Percentiles rank a stretch among this genome's conserved stretches.
These are phyloP conservation scores for Andricus quercusramuli DNA, from an alignment of 2,888 invertebrate species.

Conservation along the genomic window DNA sequence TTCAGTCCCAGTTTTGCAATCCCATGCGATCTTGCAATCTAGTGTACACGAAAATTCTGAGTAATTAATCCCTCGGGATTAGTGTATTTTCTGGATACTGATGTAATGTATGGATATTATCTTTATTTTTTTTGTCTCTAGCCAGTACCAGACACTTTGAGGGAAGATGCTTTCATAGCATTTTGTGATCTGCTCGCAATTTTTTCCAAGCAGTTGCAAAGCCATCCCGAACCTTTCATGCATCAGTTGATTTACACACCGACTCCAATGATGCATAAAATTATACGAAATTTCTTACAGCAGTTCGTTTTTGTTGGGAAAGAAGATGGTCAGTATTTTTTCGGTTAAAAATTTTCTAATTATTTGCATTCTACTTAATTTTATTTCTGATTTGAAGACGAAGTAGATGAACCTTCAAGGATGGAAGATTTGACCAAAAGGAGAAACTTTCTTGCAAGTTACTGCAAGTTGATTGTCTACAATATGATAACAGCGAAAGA, in stretches of 20 bases:
- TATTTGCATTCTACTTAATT: background rate
- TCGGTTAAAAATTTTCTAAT: background rate
- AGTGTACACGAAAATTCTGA: too few species aligned
- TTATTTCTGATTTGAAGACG: conserved; percentile 80
- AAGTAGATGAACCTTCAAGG: conserved; percentile 95
- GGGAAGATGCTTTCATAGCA: conserved; percentile 90
- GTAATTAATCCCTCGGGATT: too few species aligned
- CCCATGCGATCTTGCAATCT: too few species aligned
- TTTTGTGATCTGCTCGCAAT: conserved; percentile 96
- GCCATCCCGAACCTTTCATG: conserved; percentile 79
- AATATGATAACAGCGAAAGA: conserved; percentile 96
- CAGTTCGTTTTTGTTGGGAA: conserved; percentile 95
- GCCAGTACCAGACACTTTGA: conserved; percentile 63
- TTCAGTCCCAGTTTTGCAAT: too few species aligned
- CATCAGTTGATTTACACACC: conserved; percentile 88
- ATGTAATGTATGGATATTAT: background rate
- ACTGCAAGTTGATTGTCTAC: conserved; percentile 98
- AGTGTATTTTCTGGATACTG: background rate
- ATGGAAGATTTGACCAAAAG: conserved; percentile 98
- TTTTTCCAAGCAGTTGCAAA: conserved; percentile 91
- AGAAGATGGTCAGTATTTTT: conserved; percentile 85
- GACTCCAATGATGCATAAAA: conserved; percentile 87
- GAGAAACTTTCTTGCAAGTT: conserved; percentile 96
- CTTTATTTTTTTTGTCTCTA: conserved; percentile 41
- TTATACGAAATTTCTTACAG: conserved; percentile 94